These are phyloP conservation scores for Camarhynchus parvulus DNA, from an alignment of 2,113 vertebrate species.

Conservation along the genomic window DNA sequence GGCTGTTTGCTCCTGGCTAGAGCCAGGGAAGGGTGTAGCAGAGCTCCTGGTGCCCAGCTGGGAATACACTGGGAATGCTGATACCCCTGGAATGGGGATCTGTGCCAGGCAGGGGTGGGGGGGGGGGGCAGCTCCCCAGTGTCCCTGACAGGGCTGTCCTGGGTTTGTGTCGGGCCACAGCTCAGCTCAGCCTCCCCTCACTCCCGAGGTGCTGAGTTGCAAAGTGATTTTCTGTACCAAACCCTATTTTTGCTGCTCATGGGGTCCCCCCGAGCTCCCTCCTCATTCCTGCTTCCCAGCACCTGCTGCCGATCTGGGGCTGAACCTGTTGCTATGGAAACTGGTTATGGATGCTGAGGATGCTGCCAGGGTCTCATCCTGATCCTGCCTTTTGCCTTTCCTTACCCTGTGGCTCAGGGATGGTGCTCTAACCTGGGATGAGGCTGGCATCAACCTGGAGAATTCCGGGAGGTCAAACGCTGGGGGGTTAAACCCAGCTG, in stretches of 20 bases:
- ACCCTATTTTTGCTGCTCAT: accelerated
- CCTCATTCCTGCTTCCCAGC: neutral
- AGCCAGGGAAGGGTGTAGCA: neutral
- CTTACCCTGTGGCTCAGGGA: accelerated
- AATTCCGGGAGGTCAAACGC: neutral
- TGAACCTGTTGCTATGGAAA: neutral
- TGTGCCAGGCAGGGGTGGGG: accelerated
- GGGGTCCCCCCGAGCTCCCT: neutral
- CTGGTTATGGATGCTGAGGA: neutral
- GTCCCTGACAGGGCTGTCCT: accelerated
- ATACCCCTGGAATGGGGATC: accelerated
- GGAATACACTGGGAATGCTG: neutral
- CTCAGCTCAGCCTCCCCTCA: neutral
- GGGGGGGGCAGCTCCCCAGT: neutral
- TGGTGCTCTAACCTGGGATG: accelerated
- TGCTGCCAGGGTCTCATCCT: neutral
- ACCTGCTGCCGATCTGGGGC: neutral
- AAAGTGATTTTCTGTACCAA: neutral
- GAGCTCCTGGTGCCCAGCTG: neutral
- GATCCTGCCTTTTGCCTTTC: neutral
- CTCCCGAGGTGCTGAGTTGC: accelerated
- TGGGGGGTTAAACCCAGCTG: accelerated
- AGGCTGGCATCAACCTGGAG: neutral
- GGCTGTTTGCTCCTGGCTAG: neutral
- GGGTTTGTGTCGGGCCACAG: neutral